These are phyloP conservation scores for Trichosurus vulpecula DNA, from an alignment of 2,797 vertebrate genomes.

Conservation along the genomic window DNA sequence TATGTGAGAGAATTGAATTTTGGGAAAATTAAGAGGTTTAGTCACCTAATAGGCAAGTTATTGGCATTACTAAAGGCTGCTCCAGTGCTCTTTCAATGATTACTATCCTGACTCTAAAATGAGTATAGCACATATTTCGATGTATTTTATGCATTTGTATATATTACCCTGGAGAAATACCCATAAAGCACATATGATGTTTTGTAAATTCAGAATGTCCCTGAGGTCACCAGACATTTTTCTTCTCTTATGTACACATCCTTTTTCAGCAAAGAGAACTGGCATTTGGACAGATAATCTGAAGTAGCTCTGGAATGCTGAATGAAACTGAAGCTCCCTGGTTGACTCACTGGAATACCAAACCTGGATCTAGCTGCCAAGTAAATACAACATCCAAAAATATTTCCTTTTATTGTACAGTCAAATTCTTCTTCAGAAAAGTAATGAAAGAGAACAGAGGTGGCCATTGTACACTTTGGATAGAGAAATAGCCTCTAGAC, in stretches of 20 bases:
- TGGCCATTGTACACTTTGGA: no score
- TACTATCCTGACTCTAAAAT: neutral
- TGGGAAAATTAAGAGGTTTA: neutral
- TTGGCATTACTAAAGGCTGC: neutral
- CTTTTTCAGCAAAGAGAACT: constrained; percentile 48
- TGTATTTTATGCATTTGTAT: neutral
- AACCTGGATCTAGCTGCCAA: constrained; percentile 33
- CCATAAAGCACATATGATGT: neutral
- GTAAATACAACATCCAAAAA: constrained; percentile 46
- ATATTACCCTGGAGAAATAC: neutral
- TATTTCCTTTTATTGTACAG: constrained; percentile 34
- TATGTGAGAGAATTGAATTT: neutral
- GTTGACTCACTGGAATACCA: neutral
- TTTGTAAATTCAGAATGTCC: neutral
- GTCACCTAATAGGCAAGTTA: neutral
- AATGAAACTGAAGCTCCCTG: constrained; percentile 14
- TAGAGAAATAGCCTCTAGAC: neutral
- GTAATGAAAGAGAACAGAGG: constrained; percentile 27
- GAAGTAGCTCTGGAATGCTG: constrained; percentile 50
- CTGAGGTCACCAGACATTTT: neutral
- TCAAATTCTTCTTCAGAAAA: constrained; percentile 33
- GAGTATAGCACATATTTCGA: neutral
- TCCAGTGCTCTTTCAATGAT: neutral
- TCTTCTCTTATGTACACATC: neutral
- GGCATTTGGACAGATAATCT: constrained; percentile 16